Conservation (phyloP, 2,888 invertebrate genomes). For the Palloptera scutellata region DNA sequence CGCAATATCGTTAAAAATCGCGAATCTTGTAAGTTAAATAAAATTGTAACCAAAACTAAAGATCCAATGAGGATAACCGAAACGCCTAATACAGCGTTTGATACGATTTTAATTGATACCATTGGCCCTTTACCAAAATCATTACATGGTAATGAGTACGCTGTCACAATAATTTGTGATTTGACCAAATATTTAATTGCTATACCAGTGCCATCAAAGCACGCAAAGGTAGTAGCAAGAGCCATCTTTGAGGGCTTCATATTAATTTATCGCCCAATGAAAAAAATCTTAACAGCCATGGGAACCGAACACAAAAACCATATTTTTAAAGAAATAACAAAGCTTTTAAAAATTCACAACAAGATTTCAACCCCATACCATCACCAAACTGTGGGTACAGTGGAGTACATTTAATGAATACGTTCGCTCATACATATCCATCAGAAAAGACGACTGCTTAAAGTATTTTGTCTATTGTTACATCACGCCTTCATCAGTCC, state of each 20-base stretch:
- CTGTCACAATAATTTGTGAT: constrained; percentile 1
- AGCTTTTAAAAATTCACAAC: constrained; percentile 1
- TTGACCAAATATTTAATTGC: constrained; percentile 10
- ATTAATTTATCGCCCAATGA: background rate
- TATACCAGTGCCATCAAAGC: background rate
- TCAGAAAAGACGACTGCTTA: no score
- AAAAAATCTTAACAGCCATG: background rate
- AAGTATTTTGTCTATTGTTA: no score
- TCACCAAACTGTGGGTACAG: constrained; percentile 2
- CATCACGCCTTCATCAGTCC: no score
- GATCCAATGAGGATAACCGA: constrained; percentile 1
- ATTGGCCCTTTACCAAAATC: constrained; percentile 7
- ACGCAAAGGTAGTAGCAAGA: background rate
- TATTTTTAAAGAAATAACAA: constrained; percentile 9
- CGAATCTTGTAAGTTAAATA: constrained; percentile 2
- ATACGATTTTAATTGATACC: constrained; percentile 7
- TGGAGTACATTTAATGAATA: background rate
- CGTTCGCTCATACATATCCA: no score
- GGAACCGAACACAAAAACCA: constrained; percentile 3
- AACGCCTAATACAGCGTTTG: constrained; percentile 5
- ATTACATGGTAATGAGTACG: background rate
- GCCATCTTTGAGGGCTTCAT: constrained; percentile 1
- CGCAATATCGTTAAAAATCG: background rate
- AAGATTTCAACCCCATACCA: background rate
- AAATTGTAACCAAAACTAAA: constrained; percentile 2